Evolutionary conservation across 2,113 vertebrate species (phyloP), one percentile per base, ranked within the genome.

Genomic region (Prochilodus magdalenae): DNA sequence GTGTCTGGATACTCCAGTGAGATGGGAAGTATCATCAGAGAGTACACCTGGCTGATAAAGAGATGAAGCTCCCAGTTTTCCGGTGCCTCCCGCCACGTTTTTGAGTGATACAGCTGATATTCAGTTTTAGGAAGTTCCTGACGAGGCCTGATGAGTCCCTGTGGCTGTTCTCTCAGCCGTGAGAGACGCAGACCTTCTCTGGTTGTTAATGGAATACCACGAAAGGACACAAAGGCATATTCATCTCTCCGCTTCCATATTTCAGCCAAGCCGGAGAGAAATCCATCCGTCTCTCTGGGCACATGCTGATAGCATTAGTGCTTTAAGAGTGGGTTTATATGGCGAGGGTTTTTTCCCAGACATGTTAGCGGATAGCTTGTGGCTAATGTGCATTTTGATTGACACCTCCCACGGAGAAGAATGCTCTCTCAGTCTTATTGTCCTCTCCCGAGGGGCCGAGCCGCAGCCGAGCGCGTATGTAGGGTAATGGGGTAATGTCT

Each of bases 331-430:
- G 36, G 20, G 51, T 72, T 47, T 51, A 75, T 81, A 55, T 18
- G 30, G 20, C 4, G 49, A 53, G 29, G 16, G 4, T 30, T 84
- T 76, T 70, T 73, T 57, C 72, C 53, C 60, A 81, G 62, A 22
- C 57, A 44, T 73, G 30, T 33, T 49, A 60, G 12, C 12, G 63
- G 20, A 53, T 71, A 27, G 26, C 59, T 73, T 82, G 55, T 75
- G 22, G 63, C 71, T 85, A 72, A 75, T 85, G 60, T 75, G 69
- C 77, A n/a, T n/a, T 82, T 75, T 82, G 74, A 76, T 40, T 79
- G 63, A 66, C 53, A 75, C 20, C 75, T 82, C 70, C 44, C 69
- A 73, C 71, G 36, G 65, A 69, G 55, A 78, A 77, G 53, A 79
- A 75, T 22, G 15, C 71, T 65, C 44, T 78, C 16, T 33, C n/a